Base-by-base conservation (phyloP, 2,888 invertebrate species). In the Dryobota labecula region DNA sequence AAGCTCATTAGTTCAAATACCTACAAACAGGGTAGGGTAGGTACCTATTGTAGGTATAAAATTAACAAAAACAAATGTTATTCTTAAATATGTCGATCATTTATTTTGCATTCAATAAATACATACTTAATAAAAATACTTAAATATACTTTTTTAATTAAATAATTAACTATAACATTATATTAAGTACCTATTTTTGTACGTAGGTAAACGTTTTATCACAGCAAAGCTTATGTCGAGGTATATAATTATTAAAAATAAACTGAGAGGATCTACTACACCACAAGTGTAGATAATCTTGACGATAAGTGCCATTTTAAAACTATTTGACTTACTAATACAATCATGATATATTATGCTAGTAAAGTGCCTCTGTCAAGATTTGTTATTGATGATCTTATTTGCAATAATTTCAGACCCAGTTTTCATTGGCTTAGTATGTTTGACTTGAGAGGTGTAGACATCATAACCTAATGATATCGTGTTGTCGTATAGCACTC, bases 381-480 rank as follows among this genome's bases (percentile, higher is more conserved):
- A 77, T 69, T 51, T 73, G 57, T 27, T 60, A 38, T 18, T 47
- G 11, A 36, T 74, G 24, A 56, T 77, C 41, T 60, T 63, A 38
- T 62, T 85, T 49, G 36, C 70, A 27, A 74, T 58, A 54, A 83
- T 84, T 71, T 84, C 82, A 41, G 88, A 24, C 11, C 79, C 61
- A 69, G 68, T 75, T 85, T 90, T 92, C 36, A 86, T 65, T 41
- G 86, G 72, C 76, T 89, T 90, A 72, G 84, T 95, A 90, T 98
- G 97, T 92, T 98, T 98, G 1, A 99, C 97, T 91, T 98, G 97
- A 8, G 98, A 98, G 20, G 98, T 98, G 88, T 98, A 99, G 63
- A 98, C 96, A 92, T 99, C 99, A 92, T 98, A 99, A 0, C 98
- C 98, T 90, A 99, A 96, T 41, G 98, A 98, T 90, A 99, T 97